These are phyloP conservation scores for Zaprionus taronus DNA, from an alignment of 1,140 invertebrate species.

Conservation along the genomic window DNA sequence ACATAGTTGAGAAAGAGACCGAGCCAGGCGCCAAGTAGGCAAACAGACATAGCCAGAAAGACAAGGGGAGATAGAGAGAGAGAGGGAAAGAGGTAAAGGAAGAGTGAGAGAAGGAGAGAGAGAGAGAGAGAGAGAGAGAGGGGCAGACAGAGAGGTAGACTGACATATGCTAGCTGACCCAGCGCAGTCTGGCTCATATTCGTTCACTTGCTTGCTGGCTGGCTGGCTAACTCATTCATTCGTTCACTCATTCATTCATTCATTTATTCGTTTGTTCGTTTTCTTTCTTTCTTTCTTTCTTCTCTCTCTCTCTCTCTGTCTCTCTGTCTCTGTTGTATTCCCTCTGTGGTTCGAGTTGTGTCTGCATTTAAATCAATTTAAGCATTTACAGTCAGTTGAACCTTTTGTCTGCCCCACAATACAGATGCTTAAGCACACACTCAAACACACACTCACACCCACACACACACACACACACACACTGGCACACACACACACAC, in stretches of 20 bases:
- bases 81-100: not conserved
- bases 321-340: slow-evolving; percentile 1
- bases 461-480: slow-evolving; percentile 16
- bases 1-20: slow-evolving; percentile 4
- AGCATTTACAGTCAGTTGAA: slow-evolving; percentile 82
- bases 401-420: slow-evolving; percentile 66
- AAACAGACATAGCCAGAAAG: not conserved
- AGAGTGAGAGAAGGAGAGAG: not conserved
- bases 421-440: slow-evolving; percentile 47
- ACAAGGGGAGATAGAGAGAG: not conserved
- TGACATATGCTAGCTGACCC: slow-evolving; percentile 27
- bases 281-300: slow-evolving; percentile 1
- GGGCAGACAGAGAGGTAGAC: not conserved
- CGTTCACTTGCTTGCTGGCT: slow-evolving; percentile 40
- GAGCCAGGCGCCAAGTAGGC: not conserved
- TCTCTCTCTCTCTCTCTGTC: not conserved
- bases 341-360: slow-evolving; percentile 57
- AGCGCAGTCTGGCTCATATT: slow-evolving; percentile 28
- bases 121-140: not conserved
- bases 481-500: slow-evolving; percentile 32
- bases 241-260: slow-evolving; percentile 61
- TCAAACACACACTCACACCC: slow-evolving; percentile 35
- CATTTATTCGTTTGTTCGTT: slow-evolving; percentile 23
- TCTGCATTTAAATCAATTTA: slow-evolving; percentile 82
- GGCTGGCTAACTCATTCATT: slow-evolving; percentile 30